These are phyloP conservation scores for Eublepharis macularius DNA, from an alignment of 2,113 vertebrate genomes.

Conservation along the genomic window DNA sequence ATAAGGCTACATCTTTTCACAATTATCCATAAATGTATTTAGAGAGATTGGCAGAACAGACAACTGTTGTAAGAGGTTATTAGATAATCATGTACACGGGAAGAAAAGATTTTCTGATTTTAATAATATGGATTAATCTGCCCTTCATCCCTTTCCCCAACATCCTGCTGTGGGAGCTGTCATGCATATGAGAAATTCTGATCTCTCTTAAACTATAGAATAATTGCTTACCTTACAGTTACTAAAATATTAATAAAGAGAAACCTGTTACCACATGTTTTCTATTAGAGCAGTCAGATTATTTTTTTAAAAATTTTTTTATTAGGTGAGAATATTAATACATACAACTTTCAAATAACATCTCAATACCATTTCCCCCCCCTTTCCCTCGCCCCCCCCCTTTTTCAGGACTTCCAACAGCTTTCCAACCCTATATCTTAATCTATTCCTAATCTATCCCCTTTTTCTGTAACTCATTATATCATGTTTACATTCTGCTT, in stretches of 20 bases:
- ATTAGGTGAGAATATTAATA: no score
- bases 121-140: not conserved
- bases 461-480: no score
- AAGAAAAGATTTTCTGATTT: not conserved
- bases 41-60: not conserved
- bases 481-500: no score
- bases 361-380: no score
- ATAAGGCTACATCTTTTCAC: not conserved
- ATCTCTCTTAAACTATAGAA: not conserved
- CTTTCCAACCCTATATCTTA: no score
- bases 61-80: not conserved
- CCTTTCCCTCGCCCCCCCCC: no score
- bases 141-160: not conserved
- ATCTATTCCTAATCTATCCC: no score
- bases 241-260: not conserved
- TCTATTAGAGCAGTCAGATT: not conserved
- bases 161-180: not conserved
- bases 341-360: no score
- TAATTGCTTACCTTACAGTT: not conserved
- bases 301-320: not conserved
- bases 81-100: not conserved
- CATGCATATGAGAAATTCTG: not conserved
- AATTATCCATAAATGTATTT: not conserved
- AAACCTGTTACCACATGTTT: not conserved
- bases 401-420: no score